Conservation (phyloP, 2,888 invertebrate species). For the Hydroisotoma schaefferi region DNA sequence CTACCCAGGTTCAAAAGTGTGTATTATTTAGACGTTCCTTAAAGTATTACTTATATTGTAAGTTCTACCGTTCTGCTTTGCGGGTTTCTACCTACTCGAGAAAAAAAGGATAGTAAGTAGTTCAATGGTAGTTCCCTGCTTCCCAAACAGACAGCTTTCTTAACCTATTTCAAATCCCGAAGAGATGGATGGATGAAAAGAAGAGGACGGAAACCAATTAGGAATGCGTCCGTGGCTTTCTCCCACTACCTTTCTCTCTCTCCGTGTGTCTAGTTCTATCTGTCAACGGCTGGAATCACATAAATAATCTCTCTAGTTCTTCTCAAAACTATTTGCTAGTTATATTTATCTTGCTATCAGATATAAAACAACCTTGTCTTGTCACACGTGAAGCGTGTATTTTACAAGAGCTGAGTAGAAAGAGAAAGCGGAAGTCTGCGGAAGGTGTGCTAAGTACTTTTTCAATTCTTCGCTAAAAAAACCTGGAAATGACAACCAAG, state of each 20-base stretch:
- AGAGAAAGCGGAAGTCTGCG: not conserved
- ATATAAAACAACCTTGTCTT: too few relatives aligned
- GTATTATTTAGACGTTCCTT: too few relatives aligned
- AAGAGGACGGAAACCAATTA: constrained; percentile 27
- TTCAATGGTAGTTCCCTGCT: too few relatives aligned
- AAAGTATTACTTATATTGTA: too few relatives aligned
- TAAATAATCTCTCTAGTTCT: constrained; percentile 19
- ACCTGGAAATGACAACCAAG: too few relatives aligned
- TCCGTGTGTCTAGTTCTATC: constrained; percentile 1
- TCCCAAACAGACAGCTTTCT: not conserved
- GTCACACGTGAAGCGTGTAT: too few relatives aligned
- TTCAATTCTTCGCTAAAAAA: too few relatives aligned
- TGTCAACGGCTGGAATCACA: constrained; percentile 22
- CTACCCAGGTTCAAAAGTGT: too few relatives aligned
- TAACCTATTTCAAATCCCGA: constrained; percentile 1
- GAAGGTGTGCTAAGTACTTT: not conserved
- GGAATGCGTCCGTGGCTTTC: constrained; percentile 18
- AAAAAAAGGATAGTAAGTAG: not conserved
- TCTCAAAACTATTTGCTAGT: not conserved
- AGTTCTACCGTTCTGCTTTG: too few relatives aligned
- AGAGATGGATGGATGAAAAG: constrained; percentile 11
- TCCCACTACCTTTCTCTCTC: constrained; percentile 8
- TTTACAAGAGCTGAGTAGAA: too few relatives aligned
- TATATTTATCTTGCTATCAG: too few relatives aligned
- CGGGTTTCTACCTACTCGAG: too few relatives aligned